Percentiles rank a stretch among this genome's conserved stretches.
Conservation (phyloP, 2,888 invertebrate genomes). For the Tipula unca region DNA sequence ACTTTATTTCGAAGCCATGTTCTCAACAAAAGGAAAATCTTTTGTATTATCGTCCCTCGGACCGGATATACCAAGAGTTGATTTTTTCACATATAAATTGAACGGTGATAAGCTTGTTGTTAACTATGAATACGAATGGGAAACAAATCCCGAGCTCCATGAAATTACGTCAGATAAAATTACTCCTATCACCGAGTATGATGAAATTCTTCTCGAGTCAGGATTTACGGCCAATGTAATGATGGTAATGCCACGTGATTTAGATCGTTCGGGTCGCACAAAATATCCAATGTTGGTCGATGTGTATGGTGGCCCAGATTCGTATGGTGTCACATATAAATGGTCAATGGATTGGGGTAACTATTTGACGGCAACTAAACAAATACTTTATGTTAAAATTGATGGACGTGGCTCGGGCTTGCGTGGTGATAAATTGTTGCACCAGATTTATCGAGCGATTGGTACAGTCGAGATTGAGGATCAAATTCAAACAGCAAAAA, state of each 20-base stretch:
- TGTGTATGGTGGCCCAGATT: slow-evolving; percentile 90
- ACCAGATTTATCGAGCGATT: slow-evolving; percentile 70
- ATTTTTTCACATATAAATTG: slow-evolving; percentile 44
- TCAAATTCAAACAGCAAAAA: slow-evolving; percentile 73
- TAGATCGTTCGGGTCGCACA: slow-evolving; percentile 54
- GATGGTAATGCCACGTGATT: slow-evolving; percentile 63
- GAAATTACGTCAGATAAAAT: slow-evolving; percentile 43
- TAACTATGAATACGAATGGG: slow-evolving; percentile 49
- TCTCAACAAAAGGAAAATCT: slow-evolving; percentile 58
- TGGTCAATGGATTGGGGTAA: slow-evolving; percentile 83
- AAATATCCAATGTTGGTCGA: slow-evolving; percentile 75
- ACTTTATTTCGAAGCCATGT: slow-evolving; percentile 46
- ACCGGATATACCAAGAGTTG: slow-evolving; percentile 69
- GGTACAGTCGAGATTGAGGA: slow-evolving; percentile 88
- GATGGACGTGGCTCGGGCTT: slow-evolving; percentile 86
- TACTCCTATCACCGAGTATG: slow-evolving; percentile 51
- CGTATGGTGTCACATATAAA: slow-evolving; percentile 69
- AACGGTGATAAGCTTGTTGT: slow-evolving; percentile 23
- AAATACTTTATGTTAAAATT: slow-evolving; percentile 78
- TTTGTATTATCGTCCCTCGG: slow-evolving; percentile 74
- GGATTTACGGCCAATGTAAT: slow-evolving; percentile 62
- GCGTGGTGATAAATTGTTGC: slow-evolving; percentile 73
- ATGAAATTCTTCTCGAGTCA: slow-evolving; percentile 55
- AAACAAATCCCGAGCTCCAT: slow-evolving; percentile 51
- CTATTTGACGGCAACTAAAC: slow-evolving; percentile 73